Conservation (phyloP, 2,113 vertebrate species). For the Leptocoma aspasia region DNA sequence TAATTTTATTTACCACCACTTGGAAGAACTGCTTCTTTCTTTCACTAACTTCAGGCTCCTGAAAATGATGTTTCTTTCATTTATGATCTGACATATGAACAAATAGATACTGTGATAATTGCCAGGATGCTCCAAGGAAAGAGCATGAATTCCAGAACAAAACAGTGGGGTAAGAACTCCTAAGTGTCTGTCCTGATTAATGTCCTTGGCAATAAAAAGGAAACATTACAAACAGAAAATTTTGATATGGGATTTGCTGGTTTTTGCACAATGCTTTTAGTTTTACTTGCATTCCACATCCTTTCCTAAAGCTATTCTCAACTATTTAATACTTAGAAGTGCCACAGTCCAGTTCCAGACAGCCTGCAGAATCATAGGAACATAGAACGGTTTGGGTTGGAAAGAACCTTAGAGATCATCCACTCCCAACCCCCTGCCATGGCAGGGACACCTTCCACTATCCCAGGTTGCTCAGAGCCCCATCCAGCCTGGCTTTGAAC, state of each 20-base stretch:
- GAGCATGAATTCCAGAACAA: neutral
- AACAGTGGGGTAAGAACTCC: neutral
- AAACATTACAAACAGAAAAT: neutral
- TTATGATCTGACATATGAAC: neutral
- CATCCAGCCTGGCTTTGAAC: neutral
- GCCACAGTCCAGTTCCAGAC: neutral
- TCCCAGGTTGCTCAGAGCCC: neutral
- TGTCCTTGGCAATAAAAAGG: neutral
- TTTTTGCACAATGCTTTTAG: neutral
- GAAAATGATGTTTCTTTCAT: neutral
- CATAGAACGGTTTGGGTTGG: neutral
- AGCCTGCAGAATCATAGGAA: neutral
- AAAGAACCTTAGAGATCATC: neutral
- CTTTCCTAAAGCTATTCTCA: neutral
- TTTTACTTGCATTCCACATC: neutral
- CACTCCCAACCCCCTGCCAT: rapidly evolving
- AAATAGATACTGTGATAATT: neutral
- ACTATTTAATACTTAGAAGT: neutral
- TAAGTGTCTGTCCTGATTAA: neutral
- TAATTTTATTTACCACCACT: neutral
- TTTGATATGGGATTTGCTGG: neutral
- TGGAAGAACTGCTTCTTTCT: neutral
- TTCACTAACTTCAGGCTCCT: neutral
- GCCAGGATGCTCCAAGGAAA: neutral
- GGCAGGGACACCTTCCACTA: neutral